Evolutionary conservation across 1,140 invertebrate genomes (phyloP).

Genomic region (Hermetia illucens): DNA sequence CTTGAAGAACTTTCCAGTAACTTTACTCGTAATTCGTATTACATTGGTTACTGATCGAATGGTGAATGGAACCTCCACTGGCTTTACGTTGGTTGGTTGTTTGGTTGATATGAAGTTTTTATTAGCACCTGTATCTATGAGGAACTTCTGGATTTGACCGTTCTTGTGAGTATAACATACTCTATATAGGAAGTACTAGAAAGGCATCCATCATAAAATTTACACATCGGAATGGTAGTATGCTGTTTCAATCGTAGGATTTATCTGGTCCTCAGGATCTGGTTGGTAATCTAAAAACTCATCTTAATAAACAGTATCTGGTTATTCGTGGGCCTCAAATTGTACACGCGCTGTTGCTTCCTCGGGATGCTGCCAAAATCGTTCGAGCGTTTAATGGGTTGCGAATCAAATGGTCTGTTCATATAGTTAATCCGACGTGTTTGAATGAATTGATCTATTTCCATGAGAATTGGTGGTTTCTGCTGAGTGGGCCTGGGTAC

Average conservation of each 20-base stretch:
- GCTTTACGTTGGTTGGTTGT: neutral
- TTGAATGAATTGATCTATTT: neutral
- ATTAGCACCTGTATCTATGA: constrained; percentile 1
- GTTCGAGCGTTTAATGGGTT: neutral
- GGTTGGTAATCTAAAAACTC: no score
- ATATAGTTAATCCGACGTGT: neutral
- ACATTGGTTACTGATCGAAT: neutral
- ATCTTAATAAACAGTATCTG: no score
- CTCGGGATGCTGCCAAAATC: neutral
- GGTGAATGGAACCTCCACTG: neutral
- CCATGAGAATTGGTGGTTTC: neutral
- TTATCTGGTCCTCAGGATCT: no score
- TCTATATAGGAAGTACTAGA: neutral
- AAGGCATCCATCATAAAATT: constrained; percentile 2
- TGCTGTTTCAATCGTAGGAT: no score
- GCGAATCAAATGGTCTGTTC: neutral
- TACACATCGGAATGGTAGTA: no score
- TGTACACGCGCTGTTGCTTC: no score
- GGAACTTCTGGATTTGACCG: neutral
- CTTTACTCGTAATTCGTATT: neutral
- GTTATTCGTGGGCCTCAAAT: no score
- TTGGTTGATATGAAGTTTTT: neutral
- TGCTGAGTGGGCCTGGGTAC: neutral
- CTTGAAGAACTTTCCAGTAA: neutral
- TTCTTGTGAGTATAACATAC: neutral